Conservation (phyloP, 1,140 invertebrate species). For the Halesus radiatus region DNA sequence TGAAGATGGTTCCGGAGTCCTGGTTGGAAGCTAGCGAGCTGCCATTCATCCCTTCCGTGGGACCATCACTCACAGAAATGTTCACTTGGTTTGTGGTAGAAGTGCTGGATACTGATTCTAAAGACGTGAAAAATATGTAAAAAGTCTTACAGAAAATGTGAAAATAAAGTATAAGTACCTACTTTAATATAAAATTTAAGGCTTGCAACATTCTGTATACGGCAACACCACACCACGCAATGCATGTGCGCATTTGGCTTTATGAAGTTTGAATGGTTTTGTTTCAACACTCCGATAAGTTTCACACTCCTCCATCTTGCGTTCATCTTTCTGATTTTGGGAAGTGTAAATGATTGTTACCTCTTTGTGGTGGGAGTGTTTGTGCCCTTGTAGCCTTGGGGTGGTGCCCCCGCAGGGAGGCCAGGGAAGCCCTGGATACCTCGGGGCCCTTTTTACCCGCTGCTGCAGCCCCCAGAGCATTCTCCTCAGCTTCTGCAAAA, state of each 20-base stretch:
- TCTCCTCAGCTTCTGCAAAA: slow-evolving; percentile 51
- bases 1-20: slow-evolving; percentile 53
- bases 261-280: too few relatives aligned
- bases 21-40: slow-evolving; percentile 55
- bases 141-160: too few relatives aligned
- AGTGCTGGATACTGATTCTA: slow-evolving; percentile 75
- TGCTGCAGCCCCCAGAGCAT: slow-evolving; percentile 27
- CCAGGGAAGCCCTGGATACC: slow-evolving; percentile 51
- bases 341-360: too few relatives aligned
- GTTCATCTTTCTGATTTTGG: too few relatives aligned
- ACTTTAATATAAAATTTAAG: too few relatives aligned
- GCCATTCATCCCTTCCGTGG: slow-evolving; percentile 55
- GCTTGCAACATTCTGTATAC: too few relatives aligned
- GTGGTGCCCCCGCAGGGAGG: slow-evolving; percentile 48
- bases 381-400: slow-evolving; percentile 48
- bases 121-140: slow-evolving; percentile 26
- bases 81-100: slow-evolving; percentile 71
- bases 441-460: slow-evolving; percentile 33
- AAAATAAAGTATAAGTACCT: too few relatives aligned
- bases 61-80: slow-evolving; percentile 59
- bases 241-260: too few relatives aligned
- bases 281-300: too few relatives aligned
- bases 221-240: too few relatives aligned
- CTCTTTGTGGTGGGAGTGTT: slow-evolving; percentile 54
- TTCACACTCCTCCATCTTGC: too few relatives aligned